These are phyloP conservation scores for Drosophila borealis DNA, from an alignment of 2,888 invertebrate species.

Conservation along the genomic window DNA sequence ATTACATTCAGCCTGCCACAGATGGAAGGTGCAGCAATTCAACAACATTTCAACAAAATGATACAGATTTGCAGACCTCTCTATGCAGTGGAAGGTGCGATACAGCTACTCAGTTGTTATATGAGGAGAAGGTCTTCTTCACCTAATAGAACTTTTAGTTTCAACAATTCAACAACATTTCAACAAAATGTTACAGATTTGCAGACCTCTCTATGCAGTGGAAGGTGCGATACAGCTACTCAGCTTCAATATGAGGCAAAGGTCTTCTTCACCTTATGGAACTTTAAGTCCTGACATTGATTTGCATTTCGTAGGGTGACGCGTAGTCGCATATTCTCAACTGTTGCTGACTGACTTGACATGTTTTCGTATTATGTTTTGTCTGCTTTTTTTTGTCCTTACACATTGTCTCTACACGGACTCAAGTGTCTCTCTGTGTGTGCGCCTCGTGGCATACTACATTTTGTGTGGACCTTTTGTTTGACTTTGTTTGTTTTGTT, in stretches of 20 bases:
- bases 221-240: not conserved
- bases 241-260: not conserved
- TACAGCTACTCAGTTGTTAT: no score
- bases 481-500: slow-evolving; percentile 48
- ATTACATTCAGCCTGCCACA: slow-evolving; percentile 22
- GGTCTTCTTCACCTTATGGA: not conserved
- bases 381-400: not conserved
- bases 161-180: slow-evolving; percentile 21
- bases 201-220: not conserved
- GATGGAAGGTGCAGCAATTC: slow-evolving; percentile 14
- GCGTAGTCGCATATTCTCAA: not conserved
- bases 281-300: no score
- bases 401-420: slow-evolving; percentile 2
- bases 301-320: not conserved
- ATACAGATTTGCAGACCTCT: no score
- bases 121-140: not conserved
- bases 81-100: no score
- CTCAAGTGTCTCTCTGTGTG: slow-evolving; percentile 1
- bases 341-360: not conserved
- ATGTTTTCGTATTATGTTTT: slow-evolving; percentile 5
- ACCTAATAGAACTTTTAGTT: not conserved
- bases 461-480: slow-evolving; percentile 41
- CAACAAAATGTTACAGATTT: slow-evolving; percentile 41
- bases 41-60: slow-evolving; percentile 34
- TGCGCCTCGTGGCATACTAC: slow-evolving; percentile 21